These are phyloP conservation scores for Thaleichthys pacificus DNA, from an alignment of 2,797 vertebrate genomes.

Conservation along the genomic window DNA sequence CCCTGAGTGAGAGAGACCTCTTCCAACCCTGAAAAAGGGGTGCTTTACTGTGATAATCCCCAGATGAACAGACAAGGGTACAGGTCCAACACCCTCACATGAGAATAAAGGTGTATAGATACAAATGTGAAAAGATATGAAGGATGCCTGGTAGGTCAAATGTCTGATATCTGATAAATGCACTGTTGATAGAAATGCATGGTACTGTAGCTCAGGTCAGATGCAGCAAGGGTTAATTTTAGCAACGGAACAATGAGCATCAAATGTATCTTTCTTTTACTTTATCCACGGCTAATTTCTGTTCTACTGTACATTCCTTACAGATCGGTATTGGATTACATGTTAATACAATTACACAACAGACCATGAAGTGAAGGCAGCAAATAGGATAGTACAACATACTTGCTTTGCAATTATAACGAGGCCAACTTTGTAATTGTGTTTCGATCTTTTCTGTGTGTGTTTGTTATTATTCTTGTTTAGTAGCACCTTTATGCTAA, in stretches of 20 bases:
- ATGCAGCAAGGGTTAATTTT: neutral
- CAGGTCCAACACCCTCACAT: slow-evolving; percentile 36
- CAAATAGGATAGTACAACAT: slow-evolving; percentile 14
- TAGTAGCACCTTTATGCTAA: slow-evolving; percentile 32
- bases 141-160: slow-evolving; percentile 33
- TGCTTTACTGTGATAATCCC: slow-evolving; percentile 67
- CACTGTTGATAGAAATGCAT: neutral
- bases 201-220: neutral
- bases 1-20: slow-evolving; percentile 47
- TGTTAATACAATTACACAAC: slow-evolving; percentile 14
- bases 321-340: neutral
- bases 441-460: slow-evolving; percentile 48
- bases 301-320: neutral
- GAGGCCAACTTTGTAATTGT: slow-evolving; percentile 37
- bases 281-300: neutral
- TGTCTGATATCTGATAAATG: neutral
- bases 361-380: slow-evolving; percentile 15
- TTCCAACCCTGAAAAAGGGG: slow-evolving; percentile 53
- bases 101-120: slow-evolving; percentile 35
- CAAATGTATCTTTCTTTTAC: neutral
- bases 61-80: slow-evolving; percentile 48
- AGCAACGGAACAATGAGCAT: neutral
- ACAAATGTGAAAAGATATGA: slow-evolving; percentile 32
- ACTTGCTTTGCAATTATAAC: slow-evolving; percentile 40
- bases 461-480: slow-evolving; percentile 56